Conservation (phyloP, 2,888 invertebrate genomes). For the Nephrotoma guestfalica region DNA sequence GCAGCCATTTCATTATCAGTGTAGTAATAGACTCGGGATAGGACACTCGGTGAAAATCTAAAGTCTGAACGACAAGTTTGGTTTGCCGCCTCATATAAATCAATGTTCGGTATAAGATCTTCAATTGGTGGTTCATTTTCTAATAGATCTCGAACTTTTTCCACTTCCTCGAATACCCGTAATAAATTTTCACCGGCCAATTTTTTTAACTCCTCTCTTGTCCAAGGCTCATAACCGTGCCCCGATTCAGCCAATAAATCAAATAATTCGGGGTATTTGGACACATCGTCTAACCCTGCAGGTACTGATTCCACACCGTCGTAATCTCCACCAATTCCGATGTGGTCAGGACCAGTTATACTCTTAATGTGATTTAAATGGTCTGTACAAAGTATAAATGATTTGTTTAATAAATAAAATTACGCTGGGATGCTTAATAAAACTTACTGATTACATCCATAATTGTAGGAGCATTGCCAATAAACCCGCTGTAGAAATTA, state of each 20-base stretch:
- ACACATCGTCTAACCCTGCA: slow-evolving; percentile 56
- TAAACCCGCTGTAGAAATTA: slow-evolving; percentile 51
- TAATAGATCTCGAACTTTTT: slow-evolving; percentile 20
- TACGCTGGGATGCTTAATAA: background rate
- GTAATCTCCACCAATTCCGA: slow-evolving; percentile 39
- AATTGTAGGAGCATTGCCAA: slow-evolving; percentile 40
- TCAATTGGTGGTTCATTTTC: background rate
- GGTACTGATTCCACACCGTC: slow-evolving; percentile 47
- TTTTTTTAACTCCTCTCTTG: slow-evolving; percentile 31
- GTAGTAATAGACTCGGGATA: background rate
- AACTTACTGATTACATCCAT: slow-evolving; percentile 48
- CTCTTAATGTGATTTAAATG: slow-evolving; percentile 38
- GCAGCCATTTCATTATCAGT: background rate
- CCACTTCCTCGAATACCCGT: slow-evolving; percentile 32
- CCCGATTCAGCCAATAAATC: slow-evolving; percentile 36
- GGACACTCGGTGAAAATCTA: background rate
- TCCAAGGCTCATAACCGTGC: slow-evolving; percentile 26
- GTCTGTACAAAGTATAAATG: slow-evolving; percentile 20
- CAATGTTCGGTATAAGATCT: background rate
- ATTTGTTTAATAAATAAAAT: background rate
- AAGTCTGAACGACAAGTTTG: background rate
- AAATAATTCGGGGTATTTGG: slow-evolving; percentile 52
- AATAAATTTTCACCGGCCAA: slow-evolving; percentile 35
- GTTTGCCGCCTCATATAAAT: background rate
- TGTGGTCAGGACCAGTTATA: slow-evolving; percentile 34